Conservation (phyloP, 2,888 invertebrate genomes). For the Clepsis dumicolana region DNA sequence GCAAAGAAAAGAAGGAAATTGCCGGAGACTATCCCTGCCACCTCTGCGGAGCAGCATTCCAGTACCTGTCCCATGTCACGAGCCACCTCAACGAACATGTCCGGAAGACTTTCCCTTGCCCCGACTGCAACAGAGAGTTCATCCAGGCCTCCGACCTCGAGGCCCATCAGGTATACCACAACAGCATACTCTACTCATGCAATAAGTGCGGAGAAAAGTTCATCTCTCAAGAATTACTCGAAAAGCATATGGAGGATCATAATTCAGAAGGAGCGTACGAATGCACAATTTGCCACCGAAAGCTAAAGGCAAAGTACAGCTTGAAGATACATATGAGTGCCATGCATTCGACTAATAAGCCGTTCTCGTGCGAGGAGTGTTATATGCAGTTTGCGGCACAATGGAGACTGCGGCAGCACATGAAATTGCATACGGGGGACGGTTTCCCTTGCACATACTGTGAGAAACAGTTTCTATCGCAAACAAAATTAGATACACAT, state of each 20-base stretch:
- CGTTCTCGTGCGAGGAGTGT: slow-evolving; percentile 30
- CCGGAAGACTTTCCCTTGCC: slow-evolving; percentile 24
- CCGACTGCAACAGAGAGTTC: slow-evolving; percentile 21
- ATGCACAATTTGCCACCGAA: slow-evolving; percentile 6
- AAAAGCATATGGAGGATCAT: slow-evolving; percentile 11
- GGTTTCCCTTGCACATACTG: slow-evolving; percentile 19
- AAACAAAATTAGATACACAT: slow-evolving; percentile 28
- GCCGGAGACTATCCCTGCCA: slow-evolving; percentile 33
- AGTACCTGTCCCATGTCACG: slow-evolving; percentile 29
- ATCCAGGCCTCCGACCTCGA: slow-evolving; percentile 17
- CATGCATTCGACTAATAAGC: slow-evolving; percentile 16
- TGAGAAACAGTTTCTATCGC: slow-evolving; percentile 17
- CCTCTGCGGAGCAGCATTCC: slow-evolving; percentile 26
- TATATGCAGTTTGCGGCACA: slow-evolving; percentile 27
- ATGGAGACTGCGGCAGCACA: slow-evolving; percentile 32
- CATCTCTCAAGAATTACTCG: not conserved
- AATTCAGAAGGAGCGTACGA: not conserved
- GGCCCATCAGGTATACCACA: slow-evolving; percentile 20
- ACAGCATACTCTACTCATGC: not conserved
- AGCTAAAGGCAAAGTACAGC: slow-evolving; percentile 31
- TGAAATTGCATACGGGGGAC: slow-evolving; percentile 36
- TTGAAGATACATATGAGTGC: slow-evolving; percentile 34
- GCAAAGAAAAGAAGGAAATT: not conserved
- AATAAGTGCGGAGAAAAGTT: slow-evolving; percentile 15
- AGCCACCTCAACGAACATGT: slow-evolving; percentile 30